Conservation (phyloP, 2,888 invertebrate genomes). For the Ametastegia equiseti region DNA sequence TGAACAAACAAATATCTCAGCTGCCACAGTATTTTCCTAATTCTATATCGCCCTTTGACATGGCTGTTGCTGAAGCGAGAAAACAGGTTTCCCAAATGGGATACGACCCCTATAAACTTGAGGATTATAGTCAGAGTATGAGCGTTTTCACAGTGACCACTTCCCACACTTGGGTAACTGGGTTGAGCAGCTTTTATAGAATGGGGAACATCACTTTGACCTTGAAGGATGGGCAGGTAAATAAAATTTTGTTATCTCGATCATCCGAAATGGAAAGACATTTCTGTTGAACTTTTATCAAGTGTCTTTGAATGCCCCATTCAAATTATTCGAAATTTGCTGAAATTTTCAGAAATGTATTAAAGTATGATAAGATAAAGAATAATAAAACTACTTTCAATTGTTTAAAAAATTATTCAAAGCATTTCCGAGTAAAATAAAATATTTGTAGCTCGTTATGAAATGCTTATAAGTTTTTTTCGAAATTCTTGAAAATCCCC, state of each 20-base stretch:
- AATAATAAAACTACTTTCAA: too few relatives aligned
- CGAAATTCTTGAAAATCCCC: too few relatives aligned
- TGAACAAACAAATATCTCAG: conserved; percentile 85
- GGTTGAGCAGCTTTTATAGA: conserved; percentile 89
- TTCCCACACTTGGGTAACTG: conserved; percentile 87
- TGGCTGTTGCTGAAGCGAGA: conserved; percentile 86
- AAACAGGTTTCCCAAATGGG: conserved; percentile 82
- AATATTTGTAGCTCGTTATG: too few relatives aligned
- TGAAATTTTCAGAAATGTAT: too few relatives aligned
- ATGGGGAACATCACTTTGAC: conserved; percentile 87
- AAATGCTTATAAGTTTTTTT: too few relatives aligned
- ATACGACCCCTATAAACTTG: conserved; percentile 87
- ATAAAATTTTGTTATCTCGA: too few relatives aligned
- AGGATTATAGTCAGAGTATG: conserved; percentile 84
- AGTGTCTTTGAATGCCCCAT: too few relatives aligned
- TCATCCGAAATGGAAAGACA: background rate
- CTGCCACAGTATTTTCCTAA: conserved; percentile 88
- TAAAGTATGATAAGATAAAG: too few relatives aligned
- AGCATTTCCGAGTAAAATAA: too few relatives aligned
- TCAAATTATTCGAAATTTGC: too few relatives aligned
- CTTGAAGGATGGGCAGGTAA: conserved; percentile 84
- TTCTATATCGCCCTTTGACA: conserved; percentile 91
- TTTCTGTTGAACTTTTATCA: background rate
- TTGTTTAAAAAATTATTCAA: too few relatives aligned
- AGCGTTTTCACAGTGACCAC: conserved; percentile 85